Percentiles rank a stretch among this genome's conserved stretches.
Evolutionary conservation across 1,140 invertebrate species (phyloP).

Genomic region (Drosophila albomicans): DNA sequence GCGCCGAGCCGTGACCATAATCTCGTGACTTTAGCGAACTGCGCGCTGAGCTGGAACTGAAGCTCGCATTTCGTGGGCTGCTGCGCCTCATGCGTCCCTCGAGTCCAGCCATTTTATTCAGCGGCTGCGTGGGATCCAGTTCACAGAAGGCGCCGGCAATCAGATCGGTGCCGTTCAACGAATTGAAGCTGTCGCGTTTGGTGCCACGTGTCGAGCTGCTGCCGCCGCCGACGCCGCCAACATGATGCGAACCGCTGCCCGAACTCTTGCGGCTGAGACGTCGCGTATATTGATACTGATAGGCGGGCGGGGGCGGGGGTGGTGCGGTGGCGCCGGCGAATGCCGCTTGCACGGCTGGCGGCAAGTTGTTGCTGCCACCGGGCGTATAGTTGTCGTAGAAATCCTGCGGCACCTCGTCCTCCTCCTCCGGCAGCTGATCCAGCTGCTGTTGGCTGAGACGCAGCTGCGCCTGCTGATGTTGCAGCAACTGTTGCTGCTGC

Average conservation of each 20-base stretch:
- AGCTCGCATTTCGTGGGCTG: constrained; percentile 71
- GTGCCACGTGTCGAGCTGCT: constrained; percentile 43
- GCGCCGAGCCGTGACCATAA: constrained; percentile 69
- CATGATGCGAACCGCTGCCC: constrained; percentile 62
- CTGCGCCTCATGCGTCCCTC: constrained; percentile 81
- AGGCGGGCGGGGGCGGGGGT: constrained; percentile 56
- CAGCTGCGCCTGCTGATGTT: background rate
- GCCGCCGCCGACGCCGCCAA: constrained; percentile 34
- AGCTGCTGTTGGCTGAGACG: constrained; percentile 27
- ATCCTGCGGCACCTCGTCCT: constrained; percentile 78
- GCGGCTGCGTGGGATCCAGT: constrained; percentile 78
- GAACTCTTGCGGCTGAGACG: constrained; percentile 78
- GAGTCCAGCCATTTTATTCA: constrained; percentile 81
- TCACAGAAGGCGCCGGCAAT: constrained; percentile 83
- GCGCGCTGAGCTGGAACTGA: constrained; percentile 73
- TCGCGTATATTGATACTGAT: constrained; percentile 80
- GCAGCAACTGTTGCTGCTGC: constrained; percentile 6
- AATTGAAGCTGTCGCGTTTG: constrained; percentile 82
- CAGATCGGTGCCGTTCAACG: constrained; percentile 75
- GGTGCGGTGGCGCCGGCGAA: constrained; percentile 12
- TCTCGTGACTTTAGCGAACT: constrained; percentile 84
- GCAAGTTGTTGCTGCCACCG: constrained; percentile 65
- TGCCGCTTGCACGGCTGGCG: constrained; percentile 20
- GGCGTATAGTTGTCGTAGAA: constrained; percentile 79
- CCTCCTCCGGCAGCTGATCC: constrained; percentile 34